Conservation (phyloP, 2,113 vertebrate genomes). For the Columba janthina region DNA sequence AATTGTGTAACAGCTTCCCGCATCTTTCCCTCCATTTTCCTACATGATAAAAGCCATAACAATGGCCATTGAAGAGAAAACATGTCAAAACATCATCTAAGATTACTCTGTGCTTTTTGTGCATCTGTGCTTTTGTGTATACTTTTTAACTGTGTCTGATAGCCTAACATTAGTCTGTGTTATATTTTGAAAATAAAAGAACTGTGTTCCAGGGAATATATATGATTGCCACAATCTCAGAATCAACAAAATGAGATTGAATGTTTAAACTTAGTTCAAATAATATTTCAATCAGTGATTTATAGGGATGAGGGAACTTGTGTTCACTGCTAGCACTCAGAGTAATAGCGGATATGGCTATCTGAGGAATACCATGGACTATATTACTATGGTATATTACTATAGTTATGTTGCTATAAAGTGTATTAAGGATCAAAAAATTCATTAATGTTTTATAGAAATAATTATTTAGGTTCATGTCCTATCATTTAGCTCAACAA, state of each 20-base stretch:
- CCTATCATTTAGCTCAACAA: not conserved
- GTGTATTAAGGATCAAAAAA: not conserved
- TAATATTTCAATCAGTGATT: not conserved
- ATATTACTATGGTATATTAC: not conserved
- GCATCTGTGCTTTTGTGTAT: not conserved
- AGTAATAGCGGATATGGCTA: accelerated
- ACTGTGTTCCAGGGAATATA: not conserved
- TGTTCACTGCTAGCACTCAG: not conserved
- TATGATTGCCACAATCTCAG: not conserved
- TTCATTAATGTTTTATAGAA: not conserved
- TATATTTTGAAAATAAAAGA: not conserved
- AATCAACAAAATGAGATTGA: not conserved
- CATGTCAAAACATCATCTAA: not conserved
- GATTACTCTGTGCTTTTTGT: not conserved
- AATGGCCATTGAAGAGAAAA: not conserved
- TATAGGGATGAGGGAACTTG: not conserved
- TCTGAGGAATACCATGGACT: not conserved
- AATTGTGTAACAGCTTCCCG: not conserved
- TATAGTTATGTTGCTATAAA: not conserved
- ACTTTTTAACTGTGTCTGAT: not conserved
- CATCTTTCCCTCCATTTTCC: not conserved
- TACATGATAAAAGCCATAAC: not conserved
- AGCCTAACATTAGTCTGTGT: not conserved
- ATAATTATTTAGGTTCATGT: not conserved
- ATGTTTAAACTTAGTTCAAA: not conserved